Evolutionary conservation across 2,797 vertebrate species (phyloP), one percentile per base, ranked within the genome.

Genomic region (Bucorvus abyssinicus): DNA sequence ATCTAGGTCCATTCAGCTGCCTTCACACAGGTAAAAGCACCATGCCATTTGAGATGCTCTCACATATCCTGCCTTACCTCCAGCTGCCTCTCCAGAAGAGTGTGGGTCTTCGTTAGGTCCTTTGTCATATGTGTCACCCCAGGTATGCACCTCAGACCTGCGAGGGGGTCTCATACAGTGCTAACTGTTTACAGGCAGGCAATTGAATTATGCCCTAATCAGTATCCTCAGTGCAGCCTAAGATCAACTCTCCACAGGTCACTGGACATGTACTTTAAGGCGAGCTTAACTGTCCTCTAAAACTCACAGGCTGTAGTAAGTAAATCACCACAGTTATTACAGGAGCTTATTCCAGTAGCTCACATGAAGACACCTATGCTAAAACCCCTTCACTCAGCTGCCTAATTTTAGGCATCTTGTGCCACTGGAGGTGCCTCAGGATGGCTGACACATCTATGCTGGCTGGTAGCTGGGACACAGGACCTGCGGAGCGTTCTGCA

Each of bases 301-400:
- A 81, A 47, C 68, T 32, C 32, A 57, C 20, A 57, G 18, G 29
- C 30, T 49, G 24, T 14, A 59, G 55, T 9, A 32, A 68, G 40
- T 45, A 57, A 55, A 64, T 26, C 1, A 1, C 45, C 34, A 21
- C 0, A 0, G 10, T 67, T 80, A 60, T 36, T 64, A 55, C 5
- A 6, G 26, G 21, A 55, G 30, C 26, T 55, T 55, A 59, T 16
- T 69, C n/a, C 40, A 2, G 2, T 44, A 87, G 84, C 14, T 59
- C 45, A 47, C 49, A 10, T 21, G 42, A 74, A 70, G 18, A 34
- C 19, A 56, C 2, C 40, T 40, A 21, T 18, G 12, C 7, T 29
- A 19, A 70, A 61, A 56, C 36, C 71, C 16, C 17, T 73, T 57
- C 44, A 23, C 53, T 44, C 6, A 40, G 40, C 7, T 84, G 64